Base-by-base conservation (phyloP, 2,797 vertebrate genomes). In the Anguilla anguilla region DNA sequence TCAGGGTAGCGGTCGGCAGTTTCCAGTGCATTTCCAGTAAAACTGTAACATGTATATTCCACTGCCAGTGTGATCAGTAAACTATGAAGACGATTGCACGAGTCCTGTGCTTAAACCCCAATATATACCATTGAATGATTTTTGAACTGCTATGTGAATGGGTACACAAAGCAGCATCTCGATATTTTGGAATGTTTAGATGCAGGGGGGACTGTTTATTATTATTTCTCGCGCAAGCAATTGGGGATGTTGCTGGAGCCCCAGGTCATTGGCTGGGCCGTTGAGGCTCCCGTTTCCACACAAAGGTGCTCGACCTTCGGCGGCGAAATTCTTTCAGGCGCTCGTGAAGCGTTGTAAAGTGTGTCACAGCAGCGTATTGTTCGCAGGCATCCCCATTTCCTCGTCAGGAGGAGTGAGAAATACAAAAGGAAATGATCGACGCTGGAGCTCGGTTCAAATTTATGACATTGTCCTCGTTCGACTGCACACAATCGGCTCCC, bases 381-480 rank as follows among this genome's bases (percentile, higher is more conserved):
- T 51, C 49, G 35, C 53, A 83, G 31, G 67, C 43, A 79, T 83
- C 35, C 35, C 77, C 59, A 67, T 74, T 86, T 81, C 43, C 46
- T 72, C 61, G 86, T 77, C 49, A 51, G n/a, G 22, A 25, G 13
- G 17, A 7, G 9, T 19, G 49, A 53, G 51, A 4, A 46, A 35
- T 53, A 15, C 55, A 3, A 35, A 49, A 79, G 22, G 6, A 67
- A 82, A 55, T 43, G 11, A 55, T 59, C 77, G 6, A 35, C 84
- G 83, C 67, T 88, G 67, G 28, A 39, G 64, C 81, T 83, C 13
- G n/a, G 28, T 57, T 25, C 64, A 51, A 85, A 59, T 85, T 61
- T 55, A 77, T 57, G 64, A 69, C 83, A 79, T 57, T 46, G 15
- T 53, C 82, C 51, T 53, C 28, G 1, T 28, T 55, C 9, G n/a